Conservation (phyloP, 1,140 invertebrate species). For the Apolygus lucorum region DNA sequence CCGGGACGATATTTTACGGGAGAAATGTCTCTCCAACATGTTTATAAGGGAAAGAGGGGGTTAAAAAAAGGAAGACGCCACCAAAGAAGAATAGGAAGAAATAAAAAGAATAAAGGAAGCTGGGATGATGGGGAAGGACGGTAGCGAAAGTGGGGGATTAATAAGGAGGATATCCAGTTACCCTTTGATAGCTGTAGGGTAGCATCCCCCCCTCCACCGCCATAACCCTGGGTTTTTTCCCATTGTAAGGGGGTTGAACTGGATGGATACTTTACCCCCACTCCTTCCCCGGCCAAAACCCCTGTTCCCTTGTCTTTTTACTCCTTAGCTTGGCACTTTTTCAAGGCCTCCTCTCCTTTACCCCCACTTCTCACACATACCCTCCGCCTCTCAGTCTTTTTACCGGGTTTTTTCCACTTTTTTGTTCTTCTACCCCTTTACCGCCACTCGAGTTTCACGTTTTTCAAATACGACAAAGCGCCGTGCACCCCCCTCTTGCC, state of each 20-base stretch:
- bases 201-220: constrained; percentile 5
- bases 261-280: neutral
- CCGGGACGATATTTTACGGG: neutral
- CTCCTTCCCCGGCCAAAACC: neutral
- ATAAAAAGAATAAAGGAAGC: neutral
- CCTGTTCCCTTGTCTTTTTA: constrained; percentile 23
- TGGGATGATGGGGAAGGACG: neutral
- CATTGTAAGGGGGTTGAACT: neutral
- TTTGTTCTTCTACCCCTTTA: constrained; percentile 18
- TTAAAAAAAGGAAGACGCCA: neutral
- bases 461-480: constrained; percentile 19
- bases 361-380: neutral
- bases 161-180: constrained; percentile 25
- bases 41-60: no score
- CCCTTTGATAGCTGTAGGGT: constrained; percentile 21
- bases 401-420: constrained; percentile 17
- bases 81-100: neutral
- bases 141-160: constrained; percentile 13
- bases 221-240: neutral
- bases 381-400: neutral
- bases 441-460: constrained; percentile 20
- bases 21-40: neutral
- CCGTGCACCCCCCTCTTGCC: neutral
- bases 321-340: constrained; percentile 21
- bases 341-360: constrained; percentile 17